These are phyloP conservation scores for Emmelina monodactyla DNA, from an alignment of 2,888 invertebrate genomes.

Conservation along the genomic window DNA sequence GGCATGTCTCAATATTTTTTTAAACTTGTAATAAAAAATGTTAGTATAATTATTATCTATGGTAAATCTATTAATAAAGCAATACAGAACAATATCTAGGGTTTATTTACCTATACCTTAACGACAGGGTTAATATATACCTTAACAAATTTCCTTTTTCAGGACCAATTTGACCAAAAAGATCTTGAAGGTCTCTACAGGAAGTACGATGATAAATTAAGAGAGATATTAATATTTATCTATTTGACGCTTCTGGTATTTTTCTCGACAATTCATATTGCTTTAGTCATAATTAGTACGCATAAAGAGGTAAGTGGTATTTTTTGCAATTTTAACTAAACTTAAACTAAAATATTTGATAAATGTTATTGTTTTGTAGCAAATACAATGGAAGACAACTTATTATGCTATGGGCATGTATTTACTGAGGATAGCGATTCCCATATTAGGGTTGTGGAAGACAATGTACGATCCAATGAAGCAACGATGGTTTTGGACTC, in stretches of 20 bases:
- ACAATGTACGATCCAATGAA: slow-evolving; percentile 42
- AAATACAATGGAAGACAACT: slow-evolving; percentile 43
- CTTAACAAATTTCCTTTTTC: slow-evolving; percentile 26
- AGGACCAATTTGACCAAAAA: slow-evolving; percentile 81
- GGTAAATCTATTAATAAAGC: too few species aligned
- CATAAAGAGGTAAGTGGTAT: slow-evolving; percentile 32
- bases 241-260: slow-evolving; percentile 75
- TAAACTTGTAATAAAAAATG: too few species aligned
- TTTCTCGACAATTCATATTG: slow-evolving; percentile 70
- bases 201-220: slow-evolving; percentile 78
- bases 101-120: too few species aligned
- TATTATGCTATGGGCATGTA: slow-evolving; percentile 50
- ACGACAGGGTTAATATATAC: slow-evolving; percentile 8
- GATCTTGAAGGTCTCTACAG: slow-evolving; percentile 78
- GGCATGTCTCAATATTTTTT: too few species aligned
- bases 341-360: slow-evolving; percentile 4
- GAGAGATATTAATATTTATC: slow-evolving; percentile 79
- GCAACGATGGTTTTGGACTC: slow-evolving; percentile 45
- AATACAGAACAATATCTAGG: too few species aligned
- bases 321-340: background rate
- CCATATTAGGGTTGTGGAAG: slow-evolving; percentile 38
- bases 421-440: slow-evolving; percentile 38
- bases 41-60: too few species aligned
- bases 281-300: slow-evolving; percentile 61
- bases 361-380: slow-evolving; percentile 26